Percentiles rank a stretch among this genome's conserved stretches.
These are phyloP conservation scores for Troides aeacus DNA, from an alignment of 2,888 invertebrate genomes.

Conservation along the genomic window DNA sequence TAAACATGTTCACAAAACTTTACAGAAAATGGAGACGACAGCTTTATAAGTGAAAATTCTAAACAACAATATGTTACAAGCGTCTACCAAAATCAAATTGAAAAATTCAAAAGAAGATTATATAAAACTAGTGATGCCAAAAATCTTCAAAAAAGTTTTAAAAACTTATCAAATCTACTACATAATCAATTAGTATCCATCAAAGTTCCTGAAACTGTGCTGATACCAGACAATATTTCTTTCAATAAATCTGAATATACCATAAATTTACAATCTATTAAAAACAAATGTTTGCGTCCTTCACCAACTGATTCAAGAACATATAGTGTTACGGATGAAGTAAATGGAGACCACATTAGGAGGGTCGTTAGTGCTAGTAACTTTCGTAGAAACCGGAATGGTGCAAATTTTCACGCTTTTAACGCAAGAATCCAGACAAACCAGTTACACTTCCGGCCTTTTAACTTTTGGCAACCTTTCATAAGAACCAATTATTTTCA, in stretches of 20 bases:
- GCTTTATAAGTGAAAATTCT: neutral
- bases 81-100: constrained; percentile 39
- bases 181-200: constrained; percentile 47
- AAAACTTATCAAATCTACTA: constrained; percentile 54
- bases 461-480: constrained; percentile 46
- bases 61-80: constrained; percentile 4
- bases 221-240: constrained; percentile 56
- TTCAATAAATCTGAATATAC: constrained; percentile 54
- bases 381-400: constrained; percentile 30
- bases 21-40: neutral
- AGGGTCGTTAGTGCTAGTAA: constrained; percentile 32
- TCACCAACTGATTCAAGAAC: constrained; percentile 37
- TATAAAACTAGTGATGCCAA: constrained; percentile 39
- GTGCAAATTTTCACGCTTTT: constrained; percentile 32
- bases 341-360: constrained; percentile 48
- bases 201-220: constrained; percentile 51
- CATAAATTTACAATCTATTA: constrained; percentile 51
- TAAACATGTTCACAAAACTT: constrained; percentile 13
- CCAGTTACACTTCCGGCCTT: constrained; percentile 40
- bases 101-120: constrained; percentile 45
- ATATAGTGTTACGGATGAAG: constrained; percentile 47
- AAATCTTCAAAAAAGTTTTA: constrained; percentile 44
- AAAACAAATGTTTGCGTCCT: constrained; percentile 36
- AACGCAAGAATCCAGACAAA: constrained; percentile 35
- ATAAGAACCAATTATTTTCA: constrained; percentile 45